A percentile compares a stretch with the other conserved stretches of the same genome.
phyloP scores from a whole-genome alignment of 2,888 invertebrate species.

The Automeris io region DNA sequence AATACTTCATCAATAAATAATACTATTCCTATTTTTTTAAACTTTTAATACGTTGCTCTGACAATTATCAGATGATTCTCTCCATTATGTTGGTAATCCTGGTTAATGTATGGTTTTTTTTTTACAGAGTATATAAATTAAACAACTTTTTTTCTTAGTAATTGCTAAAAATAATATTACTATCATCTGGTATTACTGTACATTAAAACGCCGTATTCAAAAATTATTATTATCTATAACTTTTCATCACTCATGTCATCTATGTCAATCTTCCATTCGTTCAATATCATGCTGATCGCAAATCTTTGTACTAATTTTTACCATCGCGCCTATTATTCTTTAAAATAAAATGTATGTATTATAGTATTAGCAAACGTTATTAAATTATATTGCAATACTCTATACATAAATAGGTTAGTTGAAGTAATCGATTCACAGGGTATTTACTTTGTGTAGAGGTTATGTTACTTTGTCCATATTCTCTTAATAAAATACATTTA shows the following conservation, averaged over 20 bases:
- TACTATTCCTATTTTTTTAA: slow-evolving; percentile 1
- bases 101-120: no score
- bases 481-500: slow-evolving; percentile 40
- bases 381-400: neutral
- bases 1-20: slow-evolving; percentile 11
- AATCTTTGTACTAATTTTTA: no score
- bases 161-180: no score
- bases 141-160: no score
- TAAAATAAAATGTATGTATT: slow-evolving; percentile 20
- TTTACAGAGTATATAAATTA: no score
- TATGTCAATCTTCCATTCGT: slow-evolving; percentile 11
- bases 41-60: slow-evolving; percentile 1
- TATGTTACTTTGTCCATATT: slow-evolving; percentile 61
- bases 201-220: no score
- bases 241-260: slow-evolving; percentile 8
- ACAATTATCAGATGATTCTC: slow-evolving; percentile 40
- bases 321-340: slow-evolving; percentile 41
- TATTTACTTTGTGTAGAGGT: slow-evolving; percentile 40
- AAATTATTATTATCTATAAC: no score
- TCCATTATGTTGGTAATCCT: slow-evolving; percentile 23
- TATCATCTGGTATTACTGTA: no score
- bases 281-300: slow-evolving; percentile 14
- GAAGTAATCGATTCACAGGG: slow-evolving; percentile 10
- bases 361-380: slow-evolving; percentile 12
- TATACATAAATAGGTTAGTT: neutral